Evolutionary conservation across 2,797 vertebrate species (phyloP), one percentile per base, ranked within the genome.

Genomic region (Nannoperca obscura): DNA sequence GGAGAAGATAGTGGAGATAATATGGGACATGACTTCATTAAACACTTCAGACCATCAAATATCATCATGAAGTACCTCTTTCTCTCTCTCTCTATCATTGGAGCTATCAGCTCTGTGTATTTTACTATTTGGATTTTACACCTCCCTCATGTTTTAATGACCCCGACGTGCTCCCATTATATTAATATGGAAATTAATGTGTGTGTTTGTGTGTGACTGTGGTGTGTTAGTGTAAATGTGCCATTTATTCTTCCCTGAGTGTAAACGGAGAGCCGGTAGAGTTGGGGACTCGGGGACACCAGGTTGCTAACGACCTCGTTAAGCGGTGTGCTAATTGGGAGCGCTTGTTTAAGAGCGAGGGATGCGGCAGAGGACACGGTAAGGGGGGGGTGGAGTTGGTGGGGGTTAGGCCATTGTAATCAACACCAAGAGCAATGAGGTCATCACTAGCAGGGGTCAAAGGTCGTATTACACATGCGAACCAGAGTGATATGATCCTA

Each of bases 271-370:
- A 58, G 73, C 55, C 11, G 60, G 53, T 24, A 9, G 55, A 82
- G 70, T 67, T 3, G 49, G 42, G 77, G 76, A 69, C 53, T 47
- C 27, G 4, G 52, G 60, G 87, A 77, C 57, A 71, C 77, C 91
- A 91, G 92, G 85, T 92, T 90, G 91, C 84, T 91, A 94, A 94
- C 54, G 82, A 80, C 86, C 86, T 92, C 82, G 67, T 89, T 91
- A 90, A 89, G 87, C 57, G 10, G 7, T 9, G 69, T 49, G 85
- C 80, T 94, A 91, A 93, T 88, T 86, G 84, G 74, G 61, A 83
- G 85, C n/a, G 40, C 67, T 85, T 82, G 86, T 91, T 92, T 87
- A 71, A 82, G 84, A 87, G 76, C 34, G 46, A 74, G 71, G 66
- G 58, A 69, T 14, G 53, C 15, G 14, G n/a, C 60, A 77, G 73